phyloP scores from a whole-genome alignment of 2,888 invertebrate genomes.

The Caenorhabditis plicata region DNA sequence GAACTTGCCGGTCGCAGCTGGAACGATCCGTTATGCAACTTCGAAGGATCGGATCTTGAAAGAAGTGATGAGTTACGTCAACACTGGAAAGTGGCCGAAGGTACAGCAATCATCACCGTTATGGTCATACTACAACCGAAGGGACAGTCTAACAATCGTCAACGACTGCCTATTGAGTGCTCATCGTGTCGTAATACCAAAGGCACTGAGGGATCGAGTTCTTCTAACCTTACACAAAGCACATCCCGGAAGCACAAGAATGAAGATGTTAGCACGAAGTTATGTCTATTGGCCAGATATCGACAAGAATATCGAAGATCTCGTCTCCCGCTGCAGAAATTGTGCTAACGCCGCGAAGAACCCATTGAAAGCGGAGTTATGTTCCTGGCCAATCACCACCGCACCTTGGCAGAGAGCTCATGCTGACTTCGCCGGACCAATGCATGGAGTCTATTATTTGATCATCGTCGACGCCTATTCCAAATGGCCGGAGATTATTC shows the following conservation, averaged over 20 bases:
- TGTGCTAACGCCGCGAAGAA: conserved; percentile 36
- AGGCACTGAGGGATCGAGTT: conserved; percentile 14
- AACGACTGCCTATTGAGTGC: conserved; percentile 11
- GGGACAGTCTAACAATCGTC: conserved; percentile 1
- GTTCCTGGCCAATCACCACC: conserved; percentile 56
- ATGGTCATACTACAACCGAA: neutral
- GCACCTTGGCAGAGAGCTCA: conserved; percentile 66
- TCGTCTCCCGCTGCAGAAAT: conserved; percentile 31
- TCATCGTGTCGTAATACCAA: conserved; percentile 53
- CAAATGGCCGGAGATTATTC: conserved; percentile 67
- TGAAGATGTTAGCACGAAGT: conserved; percentile 3
- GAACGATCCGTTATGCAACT: conserved; percentile 1
- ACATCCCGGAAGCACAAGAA: neutral
- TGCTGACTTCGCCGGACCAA: conserved; percentile 67
- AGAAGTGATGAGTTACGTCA: conserved; percentile 1
- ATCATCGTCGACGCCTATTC: conserved; percentile 66
- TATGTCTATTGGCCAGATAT: conserved; percentile 60
- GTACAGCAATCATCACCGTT: neutral
- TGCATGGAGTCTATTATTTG: conserved; percentile 58
- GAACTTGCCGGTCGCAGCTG: conserved; percentile 5
- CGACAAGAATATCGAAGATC: conserved; percentile 38
- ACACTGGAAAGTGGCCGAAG: conserved; percentile 2
- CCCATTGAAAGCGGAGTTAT: conserved; percentile 42
- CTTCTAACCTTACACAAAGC: neutral
- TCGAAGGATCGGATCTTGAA: conserved; percentile 1